Evolutionary conservation across 2,797 vertebrate species (phyloP).

Genomic region (Pteronotus mesoamericanus): DNA sequence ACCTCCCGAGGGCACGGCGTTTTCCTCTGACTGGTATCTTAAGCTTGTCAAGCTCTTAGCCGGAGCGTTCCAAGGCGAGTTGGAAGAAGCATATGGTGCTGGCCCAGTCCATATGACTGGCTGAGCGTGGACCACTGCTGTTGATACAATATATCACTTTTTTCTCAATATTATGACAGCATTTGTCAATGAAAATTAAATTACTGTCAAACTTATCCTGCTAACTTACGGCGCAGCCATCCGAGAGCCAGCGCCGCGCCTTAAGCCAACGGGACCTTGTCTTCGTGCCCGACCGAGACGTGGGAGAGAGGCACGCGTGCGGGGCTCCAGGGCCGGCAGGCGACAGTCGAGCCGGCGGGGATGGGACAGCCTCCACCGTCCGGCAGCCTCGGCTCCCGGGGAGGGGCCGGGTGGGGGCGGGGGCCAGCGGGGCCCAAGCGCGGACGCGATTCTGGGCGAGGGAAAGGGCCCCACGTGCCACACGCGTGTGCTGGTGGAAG

Average conservation of each 20-base stretch:
- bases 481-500: not conserved
- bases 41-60: constrained; percentile 85
- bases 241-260: constrained; percentile 80
- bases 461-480: not conserved
- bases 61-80: constrained; percentile 85
- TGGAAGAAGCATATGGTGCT: constrained; percentile 86
- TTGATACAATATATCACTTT: constrained; percentile 84
- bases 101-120: constrained; percentile 88
- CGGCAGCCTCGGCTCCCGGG: not conserved
- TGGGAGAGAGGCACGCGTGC: constrained; percentile 29
- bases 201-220: constrained; percentile 86
- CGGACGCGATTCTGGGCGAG: not conserved
- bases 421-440: not conserved
- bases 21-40: constrained; percentile 79
- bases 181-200: constrained; percentile 89
- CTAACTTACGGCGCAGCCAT: constrained; percentile 81
- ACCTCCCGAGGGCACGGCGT: constrained; percentile 76
- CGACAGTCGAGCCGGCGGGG: not conserved
- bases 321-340: constrained; percentile 20
- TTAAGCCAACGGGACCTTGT: constrained; percentile 82
- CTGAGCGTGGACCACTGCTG: constrained; percentile 87
- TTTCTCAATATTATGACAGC: constrained; percentile 87
- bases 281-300: constrained; percentile 70
- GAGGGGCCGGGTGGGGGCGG: rapidly evolving
- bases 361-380: not conserved